Evolutionary conservation across 2,797 vertebrate genomes (phyloP).

Genomic region (Pangasius mekongensis): DNA sequence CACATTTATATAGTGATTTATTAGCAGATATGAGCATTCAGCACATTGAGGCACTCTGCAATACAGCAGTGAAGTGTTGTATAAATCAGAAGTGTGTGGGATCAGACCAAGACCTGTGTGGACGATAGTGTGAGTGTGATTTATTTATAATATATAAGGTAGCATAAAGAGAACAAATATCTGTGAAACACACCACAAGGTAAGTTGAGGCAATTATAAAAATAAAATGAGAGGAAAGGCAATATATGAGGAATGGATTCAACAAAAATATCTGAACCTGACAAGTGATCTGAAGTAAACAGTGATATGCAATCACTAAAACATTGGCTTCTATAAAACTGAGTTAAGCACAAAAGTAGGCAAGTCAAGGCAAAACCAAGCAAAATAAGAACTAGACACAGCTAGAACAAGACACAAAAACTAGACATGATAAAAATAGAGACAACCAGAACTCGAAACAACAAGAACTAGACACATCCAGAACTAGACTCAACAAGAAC

Average conservation of each 20-base stretch:
- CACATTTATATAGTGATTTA: constrained; percentile 12
- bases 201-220: neutral
- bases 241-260: neutral
- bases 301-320: neutral
- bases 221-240: neutral
- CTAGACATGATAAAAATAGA: neutral
- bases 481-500: neutral
- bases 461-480: neutral
- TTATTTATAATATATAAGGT: constrained; percentile 9
- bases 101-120: neutral
- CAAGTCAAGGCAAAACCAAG: neutral
- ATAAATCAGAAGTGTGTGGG: constrained; percentile 5
- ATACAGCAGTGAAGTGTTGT: neutral
- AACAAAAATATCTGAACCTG: neutral
- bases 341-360: neutral
- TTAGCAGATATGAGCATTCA: neutral
- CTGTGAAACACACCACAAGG: neutral
- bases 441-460: neutral
- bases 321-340: neutral
- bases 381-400: neutral
- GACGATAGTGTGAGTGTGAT: neutral
- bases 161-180: neutral
- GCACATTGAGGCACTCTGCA: neutral
- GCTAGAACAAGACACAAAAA: neutral
- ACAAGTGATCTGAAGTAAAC: neutral